Evolutionary conservation across 1,140 invertebrate genomes (phyloP), one percentile per base, ranked within the genome.

Genomic region (Andricus grossulariae): DNA sequence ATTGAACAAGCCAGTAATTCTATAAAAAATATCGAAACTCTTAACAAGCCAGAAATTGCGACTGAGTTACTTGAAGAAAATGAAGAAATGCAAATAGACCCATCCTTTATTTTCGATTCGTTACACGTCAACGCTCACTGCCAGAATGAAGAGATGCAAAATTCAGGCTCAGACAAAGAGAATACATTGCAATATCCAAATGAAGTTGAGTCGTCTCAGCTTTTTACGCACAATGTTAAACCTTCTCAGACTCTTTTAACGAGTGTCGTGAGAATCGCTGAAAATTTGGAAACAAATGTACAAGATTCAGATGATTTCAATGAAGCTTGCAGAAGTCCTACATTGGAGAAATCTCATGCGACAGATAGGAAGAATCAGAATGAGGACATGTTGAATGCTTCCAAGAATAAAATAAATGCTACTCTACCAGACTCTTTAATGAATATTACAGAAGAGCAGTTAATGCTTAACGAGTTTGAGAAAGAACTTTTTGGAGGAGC

Each of bases 391-490:
- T 16, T 15, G 5, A 32, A 15, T 39, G 15, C 32, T 66, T 39
- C 60, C 16, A n/a, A 66, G 12, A 39, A 39, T 39, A 32, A 12
- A 66, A 16, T 15, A 39, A 5, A 8, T 13, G 25, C 16, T 10
- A 39, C 16, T 13, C 0, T 16, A n/a, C 25, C 25, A 4, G n/a
- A 66, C 15, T n/a, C 39, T 45, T 50, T 70, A 32, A 72, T 51
- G 72, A 75, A 83, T 71, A 73, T 83, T 39, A 81, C 82, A 8
- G 75, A 78, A 39, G 71, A 81, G n/a, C 49, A 78, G 7, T 18
- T 79, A 8, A 3, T 80, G 54, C 73, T 83, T 4, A 57, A 78
- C 19, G 77, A 83, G 39, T 49, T 83, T 12, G 82, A 83, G 52
- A 55, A 77, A 21, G 77, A 83, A 45, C 55, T 83, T 57, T 74